Evolutionary conservation across 2,113 vertebrate species (phyloP).

Genomic region (Chroicocephalus ridibundus): DNA sequence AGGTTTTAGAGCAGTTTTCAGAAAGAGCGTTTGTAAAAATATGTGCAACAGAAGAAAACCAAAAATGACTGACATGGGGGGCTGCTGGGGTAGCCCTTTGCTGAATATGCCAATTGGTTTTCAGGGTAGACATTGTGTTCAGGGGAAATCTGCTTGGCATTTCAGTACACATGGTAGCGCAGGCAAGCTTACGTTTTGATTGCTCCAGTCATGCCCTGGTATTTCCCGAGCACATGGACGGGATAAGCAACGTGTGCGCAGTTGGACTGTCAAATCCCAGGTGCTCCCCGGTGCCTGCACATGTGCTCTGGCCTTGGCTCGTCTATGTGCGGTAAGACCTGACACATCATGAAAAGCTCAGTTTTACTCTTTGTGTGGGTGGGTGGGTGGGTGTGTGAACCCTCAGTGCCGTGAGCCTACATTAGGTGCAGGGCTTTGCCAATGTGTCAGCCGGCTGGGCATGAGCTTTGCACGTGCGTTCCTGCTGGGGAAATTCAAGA

Average conservation of each 20-base stretch:
- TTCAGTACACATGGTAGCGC: background rate
- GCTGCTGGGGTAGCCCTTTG: background rate
- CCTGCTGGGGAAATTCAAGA: background rate
- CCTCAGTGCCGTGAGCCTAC: background rate
- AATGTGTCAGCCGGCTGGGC: background rate
- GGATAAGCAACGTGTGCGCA: background rate
- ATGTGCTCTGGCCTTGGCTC: background rate
- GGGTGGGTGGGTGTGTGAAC: no score
- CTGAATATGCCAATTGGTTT: background rate
- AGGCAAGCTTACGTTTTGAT: background rate
- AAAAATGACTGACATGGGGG: background rate
- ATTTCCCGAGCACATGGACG: background rate
- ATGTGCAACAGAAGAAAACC: background rate
- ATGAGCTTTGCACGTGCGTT: background rate
- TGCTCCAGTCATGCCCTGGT: fast-evolving
- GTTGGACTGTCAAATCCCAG: background rate
- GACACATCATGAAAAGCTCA: background rate
- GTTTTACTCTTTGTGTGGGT: background rate
- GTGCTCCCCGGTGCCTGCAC: background rate
- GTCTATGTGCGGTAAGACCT: fast-evolving
- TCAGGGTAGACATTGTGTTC: background rate
- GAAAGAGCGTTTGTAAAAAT: background rate
- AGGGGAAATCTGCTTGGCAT: background rate
- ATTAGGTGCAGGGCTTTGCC: background rate
- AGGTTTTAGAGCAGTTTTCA: background rate